phyloP scores from a whole-genome alignment of 2,113 vertebrate species.

The Scophthalmus maximus region DNA sequence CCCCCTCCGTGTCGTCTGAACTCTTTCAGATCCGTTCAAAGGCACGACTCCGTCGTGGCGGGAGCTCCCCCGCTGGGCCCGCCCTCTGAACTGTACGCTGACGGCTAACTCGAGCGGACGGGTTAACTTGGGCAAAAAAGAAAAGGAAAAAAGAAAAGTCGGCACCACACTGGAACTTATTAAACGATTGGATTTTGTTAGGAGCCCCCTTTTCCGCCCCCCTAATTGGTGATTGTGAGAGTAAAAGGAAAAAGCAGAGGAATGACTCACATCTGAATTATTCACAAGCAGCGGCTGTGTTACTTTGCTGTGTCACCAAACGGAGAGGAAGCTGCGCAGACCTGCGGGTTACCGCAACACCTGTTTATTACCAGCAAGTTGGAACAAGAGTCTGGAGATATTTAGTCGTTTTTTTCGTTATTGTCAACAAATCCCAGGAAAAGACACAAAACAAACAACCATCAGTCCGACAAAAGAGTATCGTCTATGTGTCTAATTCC shows the following conservation, averaged over 20 bases:
- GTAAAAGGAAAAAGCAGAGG: conserved; percentile 16
- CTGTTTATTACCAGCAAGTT: conserved; percentile 19
- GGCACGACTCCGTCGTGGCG: conserved; percentile 61
- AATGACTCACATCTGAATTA: conserved; percentile 52
- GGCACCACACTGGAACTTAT: conserved; percentile 38
- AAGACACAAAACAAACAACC: neutral
- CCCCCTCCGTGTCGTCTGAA: conserved; percentile 66
- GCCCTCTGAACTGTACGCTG: conserved; percentile 65
- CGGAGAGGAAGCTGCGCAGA: conserved; percentile 36
- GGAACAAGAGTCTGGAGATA: neutral
- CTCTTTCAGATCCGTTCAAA: conserved; percentile 78
- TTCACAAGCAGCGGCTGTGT: conserved; percentile 23
- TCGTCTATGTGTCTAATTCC: too few species aligned
- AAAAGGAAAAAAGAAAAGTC: neutral
- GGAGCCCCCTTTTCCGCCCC: conserved; percentile 33
- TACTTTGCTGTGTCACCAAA: conserved; percentile 29
- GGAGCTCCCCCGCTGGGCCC: conserved; percentile 60
- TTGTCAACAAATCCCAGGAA: too few species aligned
- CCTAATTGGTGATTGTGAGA: conserved; percentile 53
- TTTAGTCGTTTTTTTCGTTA: too few species aligned
- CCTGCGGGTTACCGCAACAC: conserved; percentile 40
- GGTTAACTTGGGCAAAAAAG: conserved; percentile 67
- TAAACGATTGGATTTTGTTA: conserved; percentile 35
- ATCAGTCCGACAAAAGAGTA: too few species aligned
- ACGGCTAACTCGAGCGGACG: conserved; percentile 72